Conservation (phyloP, 2,797 vertebrate genomes). For the Danio choprae region DNA sequence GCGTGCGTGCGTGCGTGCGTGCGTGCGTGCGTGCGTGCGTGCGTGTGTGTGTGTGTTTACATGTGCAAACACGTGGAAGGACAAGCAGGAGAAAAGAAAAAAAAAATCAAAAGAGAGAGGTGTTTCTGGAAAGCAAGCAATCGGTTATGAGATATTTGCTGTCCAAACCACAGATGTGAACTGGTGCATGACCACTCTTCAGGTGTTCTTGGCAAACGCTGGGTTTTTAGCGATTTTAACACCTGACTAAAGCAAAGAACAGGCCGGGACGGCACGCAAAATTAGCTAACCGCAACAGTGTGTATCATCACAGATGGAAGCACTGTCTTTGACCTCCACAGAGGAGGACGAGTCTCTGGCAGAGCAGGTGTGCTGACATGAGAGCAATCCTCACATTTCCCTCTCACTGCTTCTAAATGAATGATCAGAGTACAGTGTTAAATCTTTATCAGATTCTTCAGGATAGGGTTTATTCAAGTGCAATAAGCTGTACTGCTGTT, state of each 20-base stretch:
- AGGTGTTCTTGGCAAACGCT: slow-evolving; percentile 46
- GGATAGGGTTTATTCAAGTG: neutral
- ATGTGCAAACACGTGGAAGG: slow-evolving; percentile 29
- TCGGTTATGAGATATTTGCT: neutral
- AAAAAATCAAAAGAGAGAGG: neutral
- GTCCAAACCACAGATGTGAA: slow-evolving; percentile 35
- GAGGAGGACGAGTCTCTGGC: neutral
- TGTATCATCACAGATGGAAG: slow-evolving; percentile 23
- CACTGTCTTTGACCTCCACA: slow-evolving; percentile 5
- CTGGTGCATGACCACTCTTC: slow-evolving; percentile 18
- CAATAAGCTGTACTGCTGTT: neutral
- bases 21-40: neutral
- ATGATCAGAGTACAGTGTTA: neutral
- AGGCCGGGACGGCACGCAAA: slow-evolving; percentile 24
- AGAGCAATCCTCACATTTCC: neutral
- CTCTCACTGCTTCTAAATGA: neutral
- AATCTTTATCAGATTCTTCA: neutral
- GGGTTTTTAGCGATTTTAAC: slow-evolving; percentile 31
- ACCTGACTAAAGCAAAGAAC: slow-evolving; percentile 33
- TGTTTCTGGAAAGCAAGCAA: slow-evolving; percentile 39
- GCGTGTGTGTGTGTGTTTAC: slow-evolving; percentile 23
- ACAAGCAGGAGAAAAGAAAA: neutral
- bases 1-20: too few species aligned
- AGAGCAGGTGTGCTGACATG: slow-evolving; percentile 46
- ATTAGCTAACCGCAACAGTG: slow-evolving; percentile 21